Conservation (phyloP, 1,140 invertebrate species). For the Doryteuthis pealeii region DNA sequence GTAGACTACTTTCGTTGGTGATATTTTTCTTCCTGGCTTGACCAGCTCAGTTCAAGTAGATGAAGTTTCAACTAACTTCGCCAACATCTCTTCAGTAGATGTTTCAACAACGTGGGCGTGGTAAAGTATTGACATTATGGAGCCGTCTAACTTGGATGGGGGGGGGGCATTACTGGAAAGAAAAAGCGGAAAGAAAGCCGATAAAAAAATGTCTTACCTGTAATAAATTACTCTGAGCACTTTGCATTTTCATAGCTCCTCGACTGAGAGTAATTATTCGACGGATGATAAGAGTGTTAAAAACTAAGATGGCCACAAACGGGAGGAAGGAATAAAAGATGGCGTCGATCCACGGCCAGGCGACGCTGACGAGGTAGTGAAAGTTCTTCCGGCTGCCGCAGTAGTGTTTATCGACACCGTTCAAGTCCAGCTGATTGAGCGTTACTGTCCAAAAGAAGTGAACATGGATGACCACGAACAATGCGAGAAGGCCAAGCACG, state of each 20-base stretch:
- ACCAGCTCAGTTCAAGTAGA: no score
- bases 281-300: conserved; percentile 50
- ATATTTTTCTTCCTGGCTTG: no score
- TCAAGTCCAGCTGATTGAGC: conserved; percentile 11
- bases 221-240: conserved; percentile 1
- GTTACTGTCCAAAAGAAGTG: conserved; percentile 49
- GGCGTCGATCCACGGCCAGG: conserved; percentile 56
- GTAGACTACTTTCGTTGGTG: no score
- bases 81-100: no score
- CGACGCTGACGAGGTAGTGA: conserved; percentile 35
- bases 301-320: conserved; percentile 42
- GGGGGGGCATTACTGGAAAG: no score
- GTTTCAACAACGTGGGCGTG: no score
- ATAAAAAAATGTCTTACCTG: background rate
- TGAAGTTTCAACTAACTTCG: no score
- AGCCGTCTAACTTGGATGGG: no score
- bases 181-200: background rate
- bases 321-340: conserved; percentile 53
- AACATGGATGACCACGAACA: conserved; percentile 37
- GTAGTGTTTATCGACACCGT: conserved; percentile 18
- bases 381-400: conserved; percentile 21
- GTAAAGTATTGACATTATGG: no score
- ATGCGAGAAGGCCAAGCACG: conserved; percentile 23
- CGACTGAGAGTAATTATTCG: conserved; percentile 25
- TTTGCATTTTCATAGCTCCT: conserved; percentile 4